Evolutionary conservation across 2,797 vertebrate species (phyloP), one percentile per base, ranked within the genome.

Genomic region (Cossypha niveicapilla): DNA sequence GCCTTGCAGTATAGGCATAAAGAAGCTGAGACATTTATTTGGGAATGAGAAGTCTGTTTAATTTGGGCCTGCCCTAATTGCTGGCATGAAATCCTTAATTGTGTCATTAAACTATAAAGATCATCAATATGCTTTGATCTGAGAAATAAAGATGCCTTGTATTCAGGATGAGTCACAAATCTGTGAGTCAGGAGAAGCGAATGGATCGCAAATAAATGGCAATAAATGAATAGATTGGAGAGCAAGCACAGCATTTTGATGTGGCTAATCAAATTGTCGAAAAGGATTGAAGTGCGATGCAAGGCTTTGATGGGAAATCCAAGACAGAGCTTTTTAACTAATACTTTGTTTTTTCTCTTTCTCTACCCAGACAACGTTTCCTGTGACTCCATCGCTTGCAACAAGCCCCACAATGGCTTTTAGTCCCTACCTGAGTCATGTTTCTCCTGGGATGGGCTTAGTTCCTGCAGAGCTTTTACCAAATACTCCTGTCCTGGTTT

Each of bases 371-470:
- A 98, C 98, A 50, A 98, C 99, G 11, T 99, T 99, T 98, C 98
- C 99, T 92, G 94, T 99, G 97, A 98, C 98, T 86, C 98, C 98
- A 61, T 98, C 99, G 16, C 96, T 99, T 97, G 98, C 98, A 96
- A 98, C 98, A 39, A 99, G 98, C 97, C 98, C 98, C 96, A 98
- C 98, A 35, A 98, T 99, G 99, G 98, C 98, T 90, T 99, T 99
- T 96, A 99, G 98, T 97, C 99, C 99, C 24, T 99, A 99, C 97
- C 97, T 99, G 92, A 98, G 98, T 98, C 99, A 99, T 96, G 97
- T 99, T 97, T 98, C 98, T 94, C 98, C 98, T 87, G 98, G 98
- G 54, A 98, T 99, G 98, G 98, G 99, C 88, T 97, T 99, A 97
- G 98, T 99, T 98, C 99, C 99, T 89, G 97, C 98, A 53, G 99